phyloP scores from a whole-genome alignment of 2,888 invertebrate species.

The Drosophila mercatorum region DNA sequence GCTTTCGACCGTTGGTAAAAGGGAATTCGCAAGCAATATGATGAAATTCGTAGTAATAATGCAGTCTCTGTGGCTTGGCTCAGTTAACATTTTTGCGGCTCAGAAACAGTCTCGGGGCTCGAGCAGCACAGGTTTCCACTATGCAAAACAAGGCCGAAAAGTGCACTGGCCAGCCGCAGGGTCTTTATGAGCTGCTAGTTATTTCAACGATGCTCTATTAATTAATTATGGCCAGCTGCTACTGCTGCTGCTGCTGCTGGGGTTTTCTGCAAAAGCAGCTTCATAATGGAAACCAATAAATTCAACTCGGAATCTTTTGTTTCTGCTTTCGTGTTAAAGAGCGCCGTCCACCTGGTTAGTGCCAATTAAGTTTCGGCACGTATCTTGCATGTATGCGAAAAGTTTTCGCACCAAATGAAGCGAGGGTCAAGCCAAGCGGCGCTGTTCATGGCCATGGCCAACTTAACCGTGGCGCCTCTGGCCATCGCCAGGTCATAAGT shows the following conservation, averaged over 20 bases:
- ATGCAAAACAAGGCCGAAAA: conserved; percentile 13
- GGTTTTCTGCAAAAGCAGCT: conserved; percentile 25
- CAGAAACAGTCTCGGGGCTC: conserved; percentile 23
- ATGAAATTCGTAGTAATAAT: conserved; percentile 26
- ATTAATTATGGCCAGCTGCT: conserved; percentile 56
- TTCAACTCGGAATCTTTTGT: conserved; percentile 25
- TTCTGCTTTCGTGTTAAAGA: conserved; percentile 22
- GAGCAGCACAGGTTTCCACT: conserved; percentile 20
- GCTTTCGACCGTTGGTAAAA: conserved; percentile 42
- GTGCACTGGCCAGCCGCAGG: conserved; percentile 2
- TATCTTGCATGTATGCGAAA: conserved; percentile 63
- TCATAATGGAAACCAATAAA: conserved; percentile 64
- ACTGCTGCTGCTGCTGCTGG: conserved; percentile 34
- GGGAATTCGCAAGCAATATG: conserved; percentile 64
- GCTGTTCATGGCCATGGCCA: conserved; percentile 34
- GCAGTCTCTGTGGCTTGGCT: conserved; percentile 8
- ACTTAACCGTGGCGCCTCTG: conserved; percentile 28
- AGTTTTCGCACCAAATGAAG: conserved; percentile 68
- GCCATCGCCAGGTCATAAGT: conserved; percentile 36
- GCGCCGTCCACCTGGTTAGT: conserved; percentile 27
- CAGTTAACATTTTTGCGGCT: conserved; percentile 36
- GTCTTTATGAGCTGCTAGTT: conserved; percentile 16
- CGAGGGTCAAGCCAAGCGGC: conserved; percentile 49
- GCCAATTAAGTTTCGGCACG: conserved; percentile 74
- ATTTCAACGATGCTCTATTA: conserved; percentile 46